Base-by-base conservation (phyloP, 2,113 vertebrate species). In the Illadopsis cleaveri region DNA sequence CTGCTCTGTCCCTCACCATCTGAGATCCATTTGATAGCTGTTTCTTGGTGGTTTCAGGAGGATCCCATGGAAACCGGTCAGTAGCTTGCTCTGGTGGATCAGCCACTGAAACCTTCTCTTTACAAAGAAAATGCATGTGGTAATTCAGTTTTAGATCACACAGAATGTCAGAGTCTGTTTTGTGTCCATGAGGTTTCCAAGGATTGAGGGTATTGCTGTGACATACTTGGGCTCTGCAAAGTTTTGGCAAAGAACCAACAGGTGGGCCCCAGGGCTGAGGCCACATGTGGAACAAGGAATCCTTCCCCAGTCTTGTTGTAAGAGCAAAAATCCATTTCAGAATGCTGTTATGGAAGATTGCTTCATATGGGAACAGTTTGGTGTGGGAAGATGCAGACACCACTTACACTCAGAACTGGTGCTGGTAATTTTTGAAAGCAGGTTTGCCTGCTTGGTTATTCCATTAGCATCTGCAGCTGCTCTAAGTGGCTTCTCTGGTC, bases 391-490 rank as follows among this genome's bases (percentile, higher is more conserved):
- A 79, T 7, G 1, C n/a, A 54, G 44, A 21, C 28, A 11, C 20
- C 82, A 1, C 48, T 83, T 85, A 48, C 9, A 5, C 48, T 79
- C 19, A 13, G 35, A 90, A 87, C 25, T 65, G 30, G 23, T 69
- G 38, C 40, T 89, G 53, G 8, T 66, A 68, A 30, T 31, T 86
- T 88, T 58, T 64, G 54, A 75, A 82, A 77, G 47, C 84, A 62
- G 16, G 38, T 92, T 84, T 94, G 65, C 57, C 83, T 91, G 45
- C 72, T 93, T 82, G 38, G n/a, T 79, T 95, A 48, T 78, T 71
- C 57, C 15, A 9, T 73, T 77, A 83, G 50, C 42, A 90, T 89
- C 54, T 88, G 78, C 95, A 95, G 91, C 93, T 94, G 94, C 78
- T 92, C 58, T 33, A 31, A 90, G 62, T 79, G 75, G 65, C 54